Evolutionary conservation across 2,797 vertebrate species (phyloP), one percentile per base, ranked within the genome.

Genomic region (Aeoliscus strigatus): DNA sequence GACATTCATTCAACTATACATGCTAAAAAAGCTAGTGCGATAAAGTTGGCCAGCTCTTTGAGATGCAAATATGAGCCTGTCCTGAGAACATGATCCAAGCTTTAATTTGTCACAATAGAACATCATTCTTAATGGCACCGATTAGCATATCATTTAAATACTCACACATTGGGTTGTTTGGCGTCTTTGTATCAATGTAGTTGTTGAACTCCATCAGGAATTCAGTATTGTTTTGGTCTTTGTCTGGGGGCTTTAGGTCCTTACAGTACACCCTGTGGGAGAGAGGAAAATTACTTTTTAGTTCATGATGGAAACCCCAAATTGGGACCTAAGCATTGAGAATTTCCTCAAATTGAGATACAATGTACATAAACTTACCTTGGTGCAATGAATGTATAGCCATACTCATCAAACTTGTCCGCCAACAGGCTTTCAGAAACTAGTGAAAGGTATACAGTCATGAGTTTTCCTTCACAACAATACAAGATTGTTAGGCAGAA

Each of bases 121-220:
- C n/a, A n/a, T n/a, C n/a, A n/a, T n/a, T n/a, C n/a, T n/a, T n/a
- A n/a, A n/a, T n/a, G n/a, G n/a, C n/a, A n/a, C n/a, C n/a, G n/a
- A n/a, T n/a, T n/a, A n/a, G n/a, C n/a, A n/a, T n/a, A n/a, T n/a
- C n/a, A n/a, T n/a, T n/a, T n/a, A n/a, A 9, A 65, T 82, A 94
- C 95, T 94, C 80, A 98, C 96, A 98, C 33, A 71, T 88, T 1
- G 90, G 85, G 53, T 91, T 84, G 79, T 86, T 93, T 63, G 94
- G 94, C 21, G 91, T 92, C 81, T 92, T 86, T 40, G 74, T 88
- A 77, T 98, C 94, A 56, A 98, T 94, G 85, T 93, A 93, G 36
- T 91, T 79, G 75, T 87, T 92, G 81, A 98, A 96, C 60, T 92
- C 91, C 57, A 89, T 85, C 33, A 97, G 91, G 80, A 94, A 98